Percentiles rank a stretch among this genome's conserved stretches.
These are phyloP conservation scores for Melanerpes formicivorus DNA, from an alignment of 2,113 vertebrate genomes.

Conservation along the genomic window DNA sequence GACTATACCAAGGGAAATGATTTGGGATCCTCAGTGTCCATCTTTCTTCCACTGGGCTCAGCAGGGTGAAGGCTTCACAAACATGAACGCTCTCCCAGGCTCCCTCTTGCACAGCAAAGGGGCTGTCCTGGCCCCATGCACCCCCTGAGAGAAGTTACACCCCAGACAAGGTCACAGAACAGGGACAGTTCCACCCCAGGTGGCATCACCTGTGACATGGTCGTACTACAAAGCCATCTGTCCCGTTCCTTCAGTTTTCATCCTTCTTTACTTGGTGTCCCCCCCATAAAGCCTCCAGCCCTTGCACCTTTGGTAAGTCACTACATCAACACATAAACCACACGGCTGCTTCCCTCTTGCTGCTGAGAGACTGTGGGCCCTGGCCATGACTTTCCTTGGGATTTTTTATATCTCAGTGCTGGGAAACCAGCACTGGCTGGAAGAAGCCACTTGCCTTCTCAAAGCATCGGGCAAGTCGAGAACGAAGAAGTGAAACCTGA, in stretches of 20 bases:
- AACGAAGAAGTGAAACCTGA: neutral
- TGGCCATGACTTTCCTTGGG: neutral
- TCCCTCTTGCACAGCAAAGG: neutral
- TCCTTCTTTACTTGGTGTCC: fast-evolving
- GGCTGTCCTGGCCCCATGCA: fast-evolving
- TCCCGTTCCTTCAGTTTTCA: neutral
- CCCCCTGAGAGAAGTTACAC: neutral
- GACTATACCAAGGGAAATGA: neutral
- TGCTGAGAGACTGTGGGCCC: neutral
- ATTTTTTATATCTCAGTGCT: neutral
- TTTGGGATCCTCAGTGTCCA: neutral
- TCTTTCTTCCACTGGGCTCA: neutral
- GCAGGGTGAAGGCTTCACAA: neutral
- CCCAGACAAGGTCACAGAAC: neutral
- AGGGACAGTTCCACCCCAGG: neutral
- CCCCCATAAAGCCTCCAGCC: neutral
- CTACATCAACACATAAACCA: fast-evolving
- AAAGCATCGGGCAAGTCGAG: neutral
- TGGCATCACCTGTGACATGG: neutral
- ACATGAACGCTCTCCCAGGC: fast-evolving
- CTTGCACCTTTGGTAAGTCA: neutral
- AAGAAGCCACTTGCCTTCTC: neutral
- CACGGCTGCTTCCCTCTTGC: fast-evolving
- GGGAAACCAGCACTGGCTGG: neutral
- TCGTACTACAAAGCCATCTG: neutral